Evolutionary conservation across 2,113 vertebrate genomes (phyloP), one percentile per base, ranked within the genome.

Genomic region (Calyptomena viridis): DNA sequence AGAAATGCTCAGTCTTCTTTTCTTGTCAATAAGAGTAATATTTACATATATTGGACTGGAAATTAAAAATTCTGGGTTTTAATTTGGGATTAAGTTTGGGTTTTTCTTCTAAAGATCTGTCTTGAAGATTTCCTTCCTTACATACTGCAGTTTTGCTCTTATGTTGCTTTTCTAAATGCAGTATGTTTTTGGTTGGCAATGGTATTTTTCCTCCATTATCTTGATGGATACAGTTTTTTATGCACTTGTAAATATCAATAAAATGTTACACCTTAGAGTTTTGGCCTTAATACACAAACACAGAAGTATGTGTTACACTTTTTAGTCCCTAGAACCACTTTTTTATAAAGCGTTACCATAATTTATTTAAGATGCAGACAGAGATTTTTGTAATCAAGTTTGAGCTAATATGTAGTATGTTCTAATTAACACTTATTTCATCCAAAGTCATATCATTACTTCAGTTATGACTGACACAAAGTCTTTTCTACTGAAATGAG

Each of bases 41-140:
- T 18, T 47, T 50, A n/a, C 1, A 2, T 56, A 47, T 66, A 39
- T 0, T 64, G 37, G 24, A 64, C 50, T 0, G 59, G 20, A 69
- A 92, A 46, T 66, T 49, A 18, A 56, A 84, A 72, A 17, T 18
- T 28, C 5, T 58, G 9, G 3, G 33, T 1, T 49, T 71, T n/a
- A 33, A 64, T 39, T 73, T 56, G 60, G 10, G 27, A 50, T 83
- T 30, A 72, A 55, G 9, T 66, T 44, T 76, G 5, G 44, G 35
- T 19, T n/a, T 72, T 93, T 84, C 75, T 53, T 58, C 18, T 76
- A 59, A 89, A 85, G 12, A 17, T 53, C 18, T 78, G 28, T 55
- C 52, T 71, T 46, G 33, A 90, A 64, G 23, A 86, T 49, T 16
- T 75, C 28, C 16, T 37, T 58, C 46, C 46, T 84, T 35, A 44